phyloP scores from a whole-genome alignment of 2,888 invertebrate species.

The Protodeltote pygarga region DNA sequence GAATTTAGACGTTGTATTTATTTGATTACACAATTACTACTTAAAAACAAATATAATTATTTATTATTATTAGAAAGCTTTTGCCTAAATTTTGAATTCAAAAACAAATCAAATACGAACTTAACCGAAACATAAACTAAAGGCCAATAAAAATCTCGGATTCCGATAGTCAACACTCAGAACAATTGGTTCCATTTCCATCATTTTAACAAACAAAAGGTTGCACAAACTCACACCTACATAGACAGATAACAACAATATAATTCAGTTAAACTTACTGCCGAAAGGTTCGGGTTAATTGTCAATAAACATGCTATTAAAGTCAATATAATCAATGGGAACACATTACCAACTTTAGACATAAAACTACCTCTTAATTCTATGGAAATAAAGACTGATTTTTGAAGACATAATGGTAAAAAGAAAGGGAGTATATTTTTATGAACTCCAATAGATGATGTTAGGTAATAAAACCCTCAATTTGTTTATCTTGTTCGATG shows the following conservation, averaged over 20 bases:
- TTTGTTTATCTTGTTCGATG: conserved; percentile 35
- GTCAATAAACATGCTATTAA: conserved; percentile 58
- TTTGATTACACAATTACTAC: no score
- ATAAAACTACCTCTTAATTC: neutral
- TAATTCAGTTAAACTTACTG: conserved; percentile 30
- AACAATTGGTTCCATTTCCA: conserved; percentile 18
- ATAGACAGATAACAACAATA: conserved; percentile 19
- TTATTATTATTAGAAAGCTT: no score
- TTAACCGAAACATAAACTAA: neutral
- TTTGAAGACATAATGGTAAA: neutral
- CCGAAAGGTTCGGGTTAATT: conserved; percentile 49
- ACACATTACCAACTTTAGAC: conserved; percentile 13
- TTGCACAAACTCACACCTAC: conserved; percentile 40
- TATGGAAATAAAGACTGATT: neutral
- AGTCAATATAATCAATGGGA: conserved; percentile 43
- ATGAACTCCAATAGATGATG: conserved; percentile 30
- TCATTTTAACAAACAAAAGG: conserved; percentile 24
- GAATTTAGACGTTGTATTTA: no score
- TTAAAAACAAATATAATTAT: no score
- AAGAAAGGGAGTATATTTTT: conserved; percentile 6
- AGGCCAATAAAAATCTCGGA: conserved; percentile 17
- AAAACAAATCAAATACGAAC: neutral
- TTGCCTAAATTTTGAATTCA: no score
- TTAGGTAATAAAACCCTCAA: conserved; percentile 39
- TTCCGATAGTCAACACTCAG: neutral